Conservation (phyloP, 2,888 invertebrate species). For the Epinotia ramella region DNA sequence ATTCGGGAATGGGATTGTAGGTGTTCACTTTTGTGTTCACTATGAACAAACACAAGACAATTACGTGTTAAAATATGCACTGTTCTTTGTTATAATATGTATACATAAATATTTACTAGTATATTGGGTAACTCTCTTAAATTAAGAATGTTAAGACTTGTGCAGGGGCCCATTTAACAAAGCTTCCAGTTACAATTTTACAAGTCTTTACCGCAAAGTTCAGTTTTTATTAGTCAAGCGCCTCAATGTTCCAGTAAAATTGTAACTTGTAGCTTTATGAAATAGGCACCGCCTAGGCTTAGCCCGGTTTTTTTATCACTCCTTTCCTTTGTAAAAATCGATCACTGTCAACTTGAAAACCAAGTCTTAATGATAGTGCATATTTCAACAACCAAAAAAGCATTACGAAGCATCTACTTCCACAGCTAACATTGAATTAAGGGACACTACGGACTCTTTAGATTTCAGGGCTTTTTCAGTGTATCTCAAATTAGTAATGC, state of each 20-base stretch:
- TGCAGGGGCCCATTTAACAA: no score
- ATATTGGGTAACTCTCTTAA: neutral
- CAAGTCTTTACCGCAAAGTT: no score
- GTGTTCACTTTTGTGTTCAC: conserved; percentile 37
- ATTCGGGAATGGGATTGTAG: conserved; percentile 36
- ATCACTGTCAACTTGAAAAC: neutral
- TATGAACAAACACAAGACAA: conserved; percentile 46
- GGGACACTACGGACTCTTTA: conserved; percentile 2
- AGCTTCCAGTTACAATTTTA: no score
- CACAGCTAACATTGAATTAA: conserved; percentile 52
- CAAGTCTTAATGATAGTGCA: neutral
- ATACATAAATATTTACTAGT: neutral
- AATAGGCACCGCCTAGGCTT: no score
- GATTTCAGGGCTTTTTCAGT: conserved; percentile 4
- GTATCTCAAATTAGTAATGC: neutral
- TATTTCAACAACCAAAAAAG: conserved; percentile 36
- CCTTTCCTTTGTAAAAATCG: neutral
- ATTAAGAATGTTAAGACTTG: no score
- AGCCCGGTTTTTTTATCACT: no score
- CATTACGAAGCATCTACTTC: conserved; percentile 51
- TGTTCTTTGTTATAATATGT: neutral
- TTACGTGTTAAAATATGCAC: conserved; percentile 27
- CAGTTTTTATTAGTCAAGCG: no score
- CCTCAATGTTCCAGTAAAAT: no score
- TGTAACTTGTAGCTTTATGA: no score